Base-by-base conservation (phyloP, 2,888 invertebrate species). In the Azorinus chamasolen region DNA sequence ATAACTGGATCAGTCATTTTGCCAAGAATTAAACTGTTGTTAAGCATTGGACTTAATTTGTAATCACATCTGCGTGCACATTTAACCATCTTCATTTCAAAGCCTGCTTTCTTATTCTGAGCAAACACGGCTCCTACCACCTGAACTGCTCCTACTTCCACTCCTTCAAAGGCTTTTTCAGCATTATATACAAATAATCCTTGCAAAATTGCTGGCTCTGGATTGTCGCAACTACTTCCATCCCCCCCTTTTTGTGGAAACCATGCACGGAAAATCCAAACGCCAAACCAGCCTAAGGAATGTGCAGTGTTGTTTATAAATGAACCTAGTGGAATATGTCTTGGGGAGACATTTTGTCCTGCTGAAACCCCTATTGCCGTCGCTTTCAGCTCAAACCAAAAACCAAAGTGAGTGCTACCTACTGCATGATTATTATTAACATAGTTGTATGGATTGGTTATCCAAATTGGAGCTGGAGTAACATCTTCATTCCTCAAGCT, bases 351-450 rank as follows among this genome's bases (percentile, higher is more conserved):
- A 22, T 39, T 58, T 0, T 68, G 14, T 18, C 74, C 74, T 62
- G 55, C 83, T 5, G 89, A 88, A 3, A 90, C 89, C 0, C 90
- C 91, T 25, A 86, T 85, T 0, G 90, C 89, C 61, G 88, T 80
- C 6, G 62, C 39, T 16, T 84, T 84, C 89, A 91, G 86, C 8
- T 89, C 75, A 75, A 85, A 91, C 91, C 91, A 91, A 65, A 76
- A 90, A 3, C 88, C 91, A 77, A 91, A 90, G 63, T 91, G 90
- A 0, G 88, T 87, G 0, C 90, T 89, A 0, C 91, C 91, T 8
- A 87, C 91, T 0, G 80, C 90, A n/a, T 66, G 72, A 68, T 91
- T 91, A 65, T 88, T 80, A 2, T 50, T 50, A 50, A 85, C 37
- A 8, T 77, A 87, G 75, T 91, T 91, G 74, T 89, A 84, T 2